Evolutionary conservation across 1,140 invertebrate species (phyloP).

Genomic region (Lamellibrachia luymesi): DNA sequence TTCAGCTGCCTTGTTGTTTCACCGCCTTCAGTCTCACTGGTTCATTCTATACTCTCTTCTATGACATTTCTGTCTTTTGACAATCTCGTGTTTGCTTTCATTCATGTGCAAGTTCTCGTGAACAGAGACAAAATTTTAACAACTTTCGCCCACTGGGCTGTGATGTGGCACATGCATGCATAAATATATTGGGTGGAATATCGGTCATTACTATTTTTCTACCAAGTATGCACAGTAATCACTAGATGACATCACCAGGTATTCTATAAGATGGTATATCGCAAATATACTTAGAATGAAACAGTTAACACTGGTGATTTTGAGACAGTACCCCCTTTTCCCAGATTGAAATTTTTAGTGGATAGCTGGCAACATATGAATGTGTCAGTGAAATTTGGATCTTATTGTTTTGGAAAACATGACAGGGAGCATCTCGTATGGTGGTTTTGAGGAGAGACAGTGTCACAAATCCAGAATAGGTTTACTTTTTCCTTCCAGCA

Average conservation of each 20-base stretch:
- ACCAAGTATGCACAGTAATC: no score
- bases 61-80: background rate
- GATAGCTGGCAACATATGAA: no score
- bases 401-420: no score
- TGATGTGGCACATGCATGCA: no score
- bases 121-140: background rate
- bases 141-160: background rate
- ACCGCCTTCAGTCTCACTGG: no score
- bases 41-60: background rate
- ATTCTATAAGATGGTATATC: no score
- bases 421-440: no score
- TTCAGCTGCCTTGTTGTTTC: no score
- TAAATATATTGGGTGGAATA: no score
- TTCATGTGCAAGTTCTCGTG: background rate
- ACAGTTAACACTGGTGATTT: background rate
- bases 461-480: background rate
- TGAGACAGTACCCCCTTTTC: background rate
- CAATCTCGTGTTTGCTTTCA: background rate
- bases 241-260: no score
- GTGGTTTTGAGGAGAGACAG: background rate
- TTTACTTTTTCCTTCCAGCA: background rate
- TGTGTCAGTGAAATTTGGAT: no score
- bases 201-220: no score
- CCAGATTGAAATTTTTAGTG: background rate
- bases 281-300: background rate